A percentile compares a stretch with the other conserved stretches of the same genome.
phyloP scores from a whole-genome alignment of 2,113 vertebrate species.

The Eleginops maclovinus region DNA sequence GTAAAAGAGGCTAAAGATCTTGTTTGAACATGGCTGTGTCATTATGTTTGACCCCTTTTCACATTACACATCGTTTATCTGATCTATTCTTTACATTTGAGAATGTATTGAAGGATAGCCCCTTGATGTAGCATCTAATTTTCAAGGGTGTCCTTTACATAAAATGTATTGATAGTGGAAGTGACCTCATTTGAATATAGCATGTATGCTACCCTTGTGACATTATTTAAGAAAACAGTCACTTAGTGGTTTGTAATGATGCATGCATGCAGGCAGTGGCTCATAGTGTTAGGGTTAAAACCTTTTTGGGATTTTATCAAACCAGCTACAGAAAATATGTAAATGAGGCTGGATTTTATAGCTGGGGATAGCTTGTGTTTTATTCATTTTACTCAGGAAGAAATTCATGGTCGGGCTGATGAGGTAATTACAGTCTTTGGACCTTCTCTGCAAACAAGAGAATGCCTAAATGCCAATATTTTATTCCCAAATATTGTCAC shows the following conservation, averaged over 20 bases:
- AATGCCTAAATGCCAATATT: constrained; percentile 24
- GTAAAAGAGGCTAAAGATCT: background rate
- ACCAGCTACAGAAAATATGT: constrained; percentile 21
- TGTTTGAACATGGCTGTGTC: background rate
- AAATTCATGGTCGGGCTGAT: constrained; percentile 24
- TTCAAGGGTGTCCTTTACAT: too few species aligned
- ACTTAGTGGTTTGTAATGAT: background rate
- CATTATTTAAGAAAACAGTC: background rate
- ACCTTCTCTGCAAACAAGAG: constrained; percentile 34
- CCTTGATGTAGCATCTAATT: too few species aligned
- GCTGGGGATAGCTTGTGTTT: constrained; percentile 20
- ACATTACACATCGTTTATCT: background rate
- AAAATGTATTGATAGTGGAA: background rate
- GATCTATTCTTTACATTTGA: background rate
- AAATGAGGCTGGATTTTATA: constrained; percentile 24
- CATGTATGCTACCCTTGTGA: background rate
- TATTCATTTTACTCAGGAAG: constrained; percentile 32
- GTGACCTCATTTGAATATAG: background rate
- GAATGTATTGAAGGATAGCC: too few species aligned
- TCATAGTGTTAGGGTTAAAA: constrained; percentile 12
- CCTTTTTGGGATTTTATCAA: constrained; percentile 5
- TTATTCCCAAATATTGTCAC: constrained; percentile 47
- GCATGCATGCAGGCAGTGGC: background rate
- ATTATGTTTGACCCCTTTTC: background rate
- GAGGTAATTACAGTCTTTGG: constrained; percentile 30